These are phyloP conservation scores for Parnassius glacialis DNA, from an alignment of 2,888 invertebrate species.

Conservation along the genomic window DNA sequence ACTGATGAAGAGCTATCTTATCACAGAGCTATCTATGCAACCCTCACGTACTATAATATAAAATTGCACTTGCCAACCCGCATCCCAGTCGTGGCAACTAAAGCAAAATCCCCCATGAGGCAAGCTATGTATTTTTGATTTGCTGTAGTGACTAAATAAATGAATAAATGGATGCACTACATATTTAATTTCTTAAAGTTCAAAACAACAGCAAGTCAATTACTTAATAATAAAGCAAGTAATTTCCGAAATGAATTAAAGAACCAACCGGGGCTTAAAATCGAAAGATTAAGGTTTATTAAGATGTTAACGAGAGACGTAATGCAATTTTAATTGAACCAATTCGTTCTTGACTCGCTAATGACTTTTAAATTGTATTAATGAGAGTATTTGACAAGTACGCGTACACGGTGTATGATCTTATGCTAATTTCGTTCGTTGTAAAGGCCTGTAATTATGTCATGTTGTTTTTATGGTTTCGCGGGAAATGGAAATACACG, in stretches of 20 bases:
- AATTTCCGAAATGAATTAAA: not conserved
- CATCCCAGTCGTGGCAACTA: too few species aligned
- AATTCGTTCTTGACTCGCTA: conserved; percentile 2
- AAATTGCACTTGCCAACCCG: too few species aligned
- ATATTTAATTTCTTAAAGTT: too few species aligned
- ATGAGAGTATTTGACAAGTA: conserved; percentile 1
- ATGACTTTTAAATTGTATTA: conserved; percentile 22
- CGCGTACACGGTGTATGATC: not conserved
- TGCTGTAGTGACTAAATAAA: too few species aligned
- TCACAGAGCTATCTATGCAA: too few species aligned
- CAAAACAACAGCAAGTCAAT: not conserved
- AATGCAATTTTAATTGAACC: conserved; percentile 37
- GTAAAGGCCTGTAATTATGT: not conserved
- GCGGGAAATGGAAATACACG: too few species aligned
- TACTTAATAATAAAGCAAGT: not conserved
- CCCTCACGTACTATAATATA: too few species aligned
- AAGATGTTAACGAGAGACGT: conserved; percentile 35
- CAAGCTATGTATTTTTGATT: too few species aligned
- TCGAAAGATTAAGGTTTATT: conserved; percentile 26
- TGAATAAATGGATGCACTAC: too few species aligned
- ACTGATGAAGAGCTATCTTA: too few species aligned
- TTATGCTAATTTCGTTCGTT: not conserved
- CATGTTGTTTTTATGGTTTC: not conserved
- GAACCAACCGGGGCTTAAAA: not conserved
- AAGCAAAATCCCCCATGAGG: too few species aligned